These are phyloP conservation scores for Cheumatopsyche charites DNA, from an alignment of 1,140 invertebrate genomes.

Conservation along the genomic window DNA sequence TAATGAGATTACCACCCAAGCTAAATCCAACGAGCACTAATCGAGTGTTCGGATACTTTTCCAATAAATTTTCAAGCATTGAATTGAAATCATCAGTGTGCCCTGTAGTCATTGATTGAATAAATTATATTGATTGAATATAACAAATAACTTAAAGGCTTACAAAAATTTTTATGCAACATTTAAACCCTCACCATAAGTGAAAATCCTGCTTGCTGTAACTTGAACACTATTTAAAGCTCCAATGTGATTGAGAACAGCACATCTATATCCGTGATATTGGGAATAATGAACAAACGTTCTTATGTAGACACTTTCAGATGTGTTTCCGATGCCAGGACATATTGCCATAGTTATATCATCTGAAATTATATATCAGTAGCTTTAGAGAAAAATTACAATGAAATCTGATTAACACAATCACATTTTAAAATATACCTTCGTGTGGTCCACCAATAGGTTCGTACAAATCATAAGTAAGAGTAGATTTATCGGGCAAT, in stretches of 20 bases:
- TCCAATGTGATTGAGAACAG: constrained; percentile 95
- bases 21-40: constrained; percentile 88
- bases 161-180: not conserved
- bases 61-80: constrained; percentile 77
- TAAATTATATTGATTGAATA: not conserved
- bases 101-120: constrained; percentile 60
- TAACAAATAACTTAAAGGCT: constrained; percentile 7
- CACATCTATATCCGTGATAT: constrained; percentile 86
- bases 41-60: constrained; percentile 75
- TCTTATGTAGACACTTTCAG: constrained; percentile 90
- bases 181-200: constrained; percentile 74
- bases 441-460: constrained; percentile 70
- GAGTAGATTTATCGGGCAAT: constrained; percentile 81
- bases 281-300: constrained; percentile 91
- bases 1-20: constrained; percentile 86
- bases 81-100: constrained; percentile 83
- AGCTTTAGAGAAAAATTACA: not conserved
- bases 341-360: constrained; percentile 88
- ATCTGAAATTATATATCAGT: constrained; percentile 63
- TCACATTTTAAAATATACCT: constrained; percentile 58
- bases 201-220: constrained; percentile 86
- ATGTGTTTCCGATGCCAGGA: constrained; percentile 92
- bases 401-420: too few relatives aligned
- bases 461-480: constrained; percentile 92
- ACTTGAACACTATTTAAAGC: constrained; percentile 82